Conservation (phyloP, 2,113 vertebrate genomes). For the Brevimyrus niger region DNA sequence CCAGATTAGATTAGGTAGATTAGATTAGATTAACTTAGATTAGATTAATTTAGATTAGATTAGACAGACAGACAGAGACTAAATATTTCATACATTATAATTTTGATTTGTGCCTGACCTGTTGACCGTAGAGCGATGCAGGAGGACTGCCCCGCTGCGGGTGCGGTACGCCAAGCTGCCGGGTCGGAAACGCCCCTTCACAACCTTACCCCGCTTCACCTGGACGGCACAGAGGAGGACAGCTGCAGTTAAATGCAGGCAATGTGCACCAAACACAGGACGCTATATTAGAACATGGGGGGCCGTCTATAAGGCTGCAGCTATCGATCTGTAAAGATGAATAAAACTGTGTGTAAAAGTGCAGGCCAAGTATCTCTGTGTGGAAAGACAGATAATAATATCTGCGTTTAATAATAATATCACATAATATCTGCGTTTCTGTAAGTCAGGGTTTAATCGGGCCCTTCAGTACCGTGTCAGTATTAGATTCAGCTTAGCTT, state of each 20-base stretch:
- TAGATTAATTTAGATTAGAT: too few species aligned
- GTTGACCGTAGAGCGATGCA: slow-evolving; percentile 92
- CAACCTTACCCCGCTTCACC: slow-evolving; percentile 82
- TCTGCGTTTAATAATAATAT: background rate
- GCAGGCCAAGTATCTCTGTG: background rate
- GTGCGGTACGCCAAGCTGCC: slow-evolving; percentile 69
- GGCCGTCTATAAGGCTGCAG: background rate
- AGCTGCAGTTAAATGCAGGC: background rate
- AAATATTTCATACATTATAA: background rate
- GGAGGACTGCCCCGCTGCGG: slow-evolving; percentile 72
- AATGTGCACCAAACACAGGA: background rate
- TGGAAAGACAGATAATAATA: background rate
- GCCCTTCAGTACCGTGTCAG: too few species aligned
- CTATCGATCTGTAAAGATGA: background rate
- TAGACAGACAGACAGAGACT: background rate
- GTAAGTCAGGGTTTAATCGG: too few species aligned
- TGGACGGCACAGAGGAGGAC: slow-evolving; percentile 34
- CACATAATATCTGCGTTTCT: background rate
- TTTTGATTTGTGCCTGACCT: slow-evolving; percentile 52
- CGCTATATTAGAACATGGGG: background rate
- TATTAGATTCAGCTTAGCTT: too few species aligned
- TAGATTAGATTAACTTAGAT: too few species aligned
- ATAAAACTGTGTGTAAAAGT: background rate
- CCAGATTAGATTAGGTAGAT: too few species aligned
- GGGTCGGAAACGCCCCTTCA: slow-evolving; percentile 83